A percentile compares a stretch with the other conserved stretches of the same genome.
Conservation (phyloP, 2,888 invertebrate species). For the Chaetogeoica ovagalla region DNA sequence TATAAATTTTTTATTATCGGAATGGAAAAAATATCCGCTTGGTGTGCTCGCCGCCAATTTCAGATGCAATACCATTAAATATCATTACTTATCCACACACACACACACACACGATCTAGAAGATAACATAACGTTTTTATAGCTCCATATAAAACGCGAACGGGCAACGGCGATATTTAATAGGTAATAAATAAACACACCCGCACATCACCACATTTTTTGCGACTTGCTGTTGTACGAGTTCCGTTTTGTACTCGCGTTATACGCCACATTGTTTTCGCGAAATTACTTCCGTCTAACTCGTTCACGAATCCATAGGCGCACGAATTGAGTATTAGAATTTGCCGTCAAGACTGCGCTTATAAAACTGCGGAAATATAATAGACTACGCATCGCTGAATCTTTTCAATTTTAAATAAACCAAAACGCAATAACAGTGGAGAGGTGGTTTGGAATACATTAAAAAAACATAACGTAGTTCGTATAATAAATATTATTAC, state of each 20-base stretch:
- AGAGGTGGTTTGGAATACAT: no score
- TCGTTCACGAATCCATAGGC: background rate
- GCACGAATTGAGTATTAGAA: no score
- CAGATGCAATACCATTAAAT: conserved; percentile 37
- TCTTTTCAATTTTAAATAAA: no score
- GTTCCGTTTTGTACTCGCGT: background rate
- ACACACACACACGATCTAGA: background rate
- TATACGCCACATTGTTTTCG: no score
- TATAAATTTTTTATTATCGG: conserved; percentile 33
- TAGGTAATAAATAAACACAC: conserved; percentile 19
- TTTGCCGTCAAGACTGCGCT: no score
- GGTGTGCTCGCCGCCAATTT: background rate
- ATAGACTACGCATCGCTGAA: no score
- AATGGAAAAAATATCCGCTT: conserved; percentile 26
- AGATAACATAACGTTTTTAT: conserved; percentile 17
- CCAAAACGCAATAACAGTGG: no score
- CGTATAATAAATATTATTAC: no score
- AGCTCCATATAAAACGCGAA: conserved; percentile 4
- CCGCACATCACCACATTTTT: background rate
- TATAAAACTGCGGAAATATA: no score
- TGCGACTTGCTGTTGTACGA: background rate
- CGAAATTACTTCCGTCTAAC: background rate
- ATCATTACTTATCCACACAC: background rate
- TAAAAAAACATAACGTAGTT: no score
- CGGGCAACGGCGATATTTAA: conserved; percentile 3